phyloP scores from a whole-genome alignment of 2,888 invertebrate genomes.

The Plusia festucae region DNA sequence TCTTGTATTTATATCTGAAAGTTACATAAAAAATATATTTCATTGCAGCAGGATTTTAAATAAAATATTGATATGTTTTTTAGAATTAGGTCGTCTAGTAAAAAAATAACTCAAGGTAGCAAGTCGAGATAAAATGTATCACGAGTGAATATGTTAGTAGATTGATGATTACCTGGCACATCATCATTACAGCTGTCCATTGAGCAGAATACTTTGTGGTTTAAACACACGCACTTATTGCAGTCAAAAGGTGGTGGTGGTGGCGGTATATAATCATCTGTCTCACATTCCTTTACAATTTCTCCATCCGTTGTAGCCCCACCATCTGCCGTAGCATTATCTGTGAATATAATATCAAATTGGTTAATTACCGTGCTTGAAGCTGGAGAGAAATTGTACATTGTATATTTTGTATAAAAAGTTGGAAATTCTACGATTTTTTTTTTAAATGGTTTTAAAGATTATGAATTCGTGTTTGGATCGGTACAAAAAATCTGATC shows the following conservation, averaged over 20 bases:
- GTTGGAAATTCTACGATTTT: too few species aligned
- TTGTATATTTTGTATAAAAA: too few species aligned
- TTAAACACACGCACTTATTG: slow-evolving; percentile 25
- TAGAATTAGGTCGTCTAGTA: too few species aligned
- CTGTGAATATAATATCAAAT: slow-evolving; percentile 17
- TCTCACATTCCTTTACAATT: slow-evolving; percentile 8
- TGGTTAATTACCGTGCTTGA: neutral
- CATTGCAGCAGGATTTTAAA: neutral
- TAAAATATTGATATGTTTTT: neutral
- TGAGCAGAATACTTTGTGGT: slow-evolving; percentile 13
- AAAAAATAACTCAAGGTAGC: too few species aligned
- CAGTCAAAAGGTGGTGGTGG: slow-evolving; percentile 29
- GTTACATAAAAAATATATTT: neutral
- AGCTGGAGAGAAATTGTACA: too few species aligned
- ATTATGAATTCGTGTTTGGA: too few species aligned
- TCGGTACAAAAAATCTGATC: too few species aligned
- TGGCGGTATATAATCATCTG: slow-evolving; percentile 15
- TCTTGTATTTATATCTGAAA: slow-evolving; percentile 21
- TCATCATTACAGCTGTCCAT: neutral
- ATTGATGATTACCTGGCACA: slow-evolving; percentile 21
- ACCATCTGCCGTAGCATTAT: neutral
- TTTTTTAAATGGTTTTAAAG: too few species aligned
- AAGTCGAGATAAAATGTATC: too few species aligned
- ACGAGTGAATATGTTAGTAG: too few species aligned
- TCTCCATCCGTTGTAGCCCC: neutral